Conservation (phyloP, 2,113 vertebrate species). For the Tachysurus vachellii region DNA sequence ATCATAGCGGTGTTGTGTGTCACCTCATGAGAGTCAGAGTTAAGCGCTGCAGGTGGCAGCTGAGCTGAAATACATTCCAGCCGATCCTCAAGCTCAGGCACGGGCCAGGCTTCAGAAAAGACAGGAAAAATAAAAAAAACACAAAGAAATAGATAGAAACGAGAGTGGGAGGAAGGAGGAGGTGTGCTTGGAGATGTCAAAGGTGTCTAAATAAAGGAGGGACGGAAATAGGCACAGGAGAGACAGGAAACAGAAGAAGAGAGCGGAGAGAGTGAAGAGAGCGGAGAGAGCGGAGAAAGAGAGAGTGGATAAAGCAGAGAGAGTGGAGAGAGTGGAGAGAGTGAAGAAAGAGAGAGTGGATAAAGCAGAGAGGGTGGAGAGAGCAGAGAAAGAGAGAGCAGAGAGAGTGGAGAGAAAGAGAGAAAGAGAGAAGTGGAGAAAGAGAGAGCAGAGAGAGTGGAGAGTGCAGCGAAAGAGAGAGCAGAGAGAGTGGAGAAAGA, state of each 20-base stretch:
- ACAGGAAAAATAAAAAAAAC: background rate
- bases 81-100: constrained; percentile 11
- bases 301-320: background rate
- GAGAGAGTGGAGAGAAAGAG: too few species aligned
- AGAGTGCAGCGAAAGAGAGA: too few species aligned
- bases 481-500: too few species aligned
- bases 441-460: too few species aligned
- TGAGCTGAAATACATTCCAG: constrained; percentile 22
- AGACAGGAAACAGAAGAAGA: background rate
- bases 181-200: background rate
- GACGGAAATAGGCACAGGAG: background rate
- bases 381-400: too few species aligned
- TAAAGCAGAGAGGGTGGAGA: too few species aligned
- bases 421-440: too few species aligned
- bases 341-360: constrained; percentile 10
- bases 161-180: background rate
- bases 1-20: constrained; percentile 28
- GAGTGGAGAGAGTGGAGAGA: background rate
- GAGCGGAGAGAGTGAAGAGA: background rate
- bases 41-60: constrained; percentile 37
- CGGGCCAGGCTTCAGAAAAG: background rate
- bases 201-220: background rate
- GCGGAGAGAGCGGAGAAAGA: background rate
- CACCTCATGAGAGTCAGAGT: constrained; percentile 32
- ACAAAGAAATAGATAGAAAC: background rate